Evolutionary conservation across 2,888 invertebrate genomes (phyloP).

Genomic region (Aromia moschata): DNA sequence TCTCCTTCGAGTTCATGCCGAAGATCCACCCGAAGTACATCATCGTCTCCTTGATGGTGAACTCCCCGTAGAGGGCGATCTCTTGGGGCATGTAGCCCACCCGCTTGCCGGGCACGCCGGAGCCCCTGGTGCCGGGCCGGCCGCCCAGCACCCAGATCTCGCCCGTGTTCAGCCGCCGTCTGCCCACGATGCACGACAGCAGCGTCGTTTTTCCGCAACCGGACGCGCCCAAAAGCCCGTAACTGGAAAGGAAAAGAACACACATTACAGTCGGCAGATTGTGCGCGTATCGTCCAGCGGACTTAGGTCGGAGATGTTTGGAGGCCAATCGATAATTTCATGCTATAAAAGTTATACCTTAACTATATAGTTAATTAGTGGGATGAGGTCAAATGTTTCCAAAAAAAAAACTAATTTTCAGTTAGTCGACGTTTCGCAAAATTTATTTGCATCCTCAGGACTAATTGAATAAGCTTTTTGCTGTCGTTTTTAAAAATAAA

Average conservation of each 20-base stretch:
- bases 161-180: conserved; percentile 85
- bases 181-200: conserved; percentile 90
- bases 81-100: conserved; percentile 99
- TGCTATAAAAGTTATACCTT: no score
- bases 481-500: no score
- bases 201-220: conserved; percentile 98
- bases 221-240: conserved; percentile 92
- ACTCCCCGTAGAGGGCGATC: conserved; percentile 90
- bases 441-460: no score
- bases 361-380: no score
- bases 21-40: conserved; percentile 97
- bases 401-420: no score
- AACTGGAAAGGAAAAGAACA: conserved; percentile 72
- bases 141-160: conserved; percentile 91
- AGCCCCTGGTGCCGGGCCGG: conserved; percentile 90
- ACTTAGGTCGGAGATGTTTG: no score
- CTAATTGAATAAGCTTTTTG: no score
- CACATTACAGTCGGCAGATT: no score
- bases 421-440: no score
- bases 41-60: conserved; percentile 94
- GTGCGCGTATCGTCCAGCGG: no score
- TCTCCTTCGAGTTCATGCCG: conserved; percentile 87
- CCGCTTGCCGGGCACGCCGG: conserved; percentile 84
- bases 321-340: no score
- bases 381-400: no score